These are phyloP conservation scores for Diloba caeruleocephala DNA, from an alignment of 2,888 invertebrate genomes.

Conservation along the genomic window DNA sequence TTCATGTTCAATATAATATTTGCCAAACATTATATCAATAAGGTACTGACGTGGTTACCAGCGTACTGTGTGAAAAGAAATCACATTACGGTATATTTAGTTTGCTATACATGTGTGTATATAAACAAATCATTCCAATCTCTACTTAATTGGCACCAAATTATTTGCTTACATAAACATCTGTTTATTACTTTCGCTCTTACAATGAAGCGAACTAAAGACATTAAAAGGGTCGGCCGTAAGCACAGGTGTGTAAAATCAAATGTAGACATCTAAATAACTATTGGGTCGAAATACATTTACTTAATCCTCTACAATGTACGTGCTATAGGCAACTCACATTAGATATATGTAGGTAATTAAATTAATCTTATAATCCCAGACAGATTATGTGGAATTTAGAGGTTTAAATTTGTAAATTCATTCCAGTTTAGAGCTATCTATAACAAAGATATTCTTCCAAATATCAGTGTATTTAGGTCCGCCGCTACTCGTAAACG, in stretches of 20 bases:
- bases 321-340: constrained; percentile 41
- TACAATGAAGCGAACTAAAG: constrained; percentile 74
- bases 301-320: constrained; percentile 63
- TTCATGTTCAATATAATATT: constrained; percentile 49
- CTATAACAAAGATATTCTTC: constrained; percentile 62
- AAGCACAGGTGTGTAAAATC: constrained; percentile 81
- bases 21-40: constrained; percentile 46
- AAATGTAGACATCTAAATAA: constrained; percentile 77
- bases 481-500: constrained; percentile 68
- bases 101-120: constrained; percentile 3
- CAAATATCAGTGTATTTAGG: constrained; percentile 65
- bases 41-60: constrained; percentile 34
- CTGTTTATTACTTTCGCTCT: constrained; percentile 57
- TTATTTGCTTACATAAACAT: constrained; percentile 49
- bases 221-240: constrained; percentile 79
- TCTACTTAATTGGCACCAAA: constrained; percentile 37
- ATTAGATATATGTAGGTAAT: constrained; percentile 31
- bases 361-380: constrained; percentile 35
- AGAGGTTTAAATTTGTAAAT: constrained; percentile 16
- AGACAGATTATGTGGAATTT: constrained; percentile 35
- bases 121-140: constrained; percentile 28
- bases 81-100: constrained; percentile 31
- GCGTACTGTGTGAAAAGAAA: constrained; percentile 28
- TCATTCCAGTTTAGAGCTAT: constrained; percentile 42
- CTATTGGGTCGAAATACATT: constrained; percentile 74